phyloP scores from a whole-genome alignment of 2,113 vertebrate genomes.

The Myxocyprinus asiaticus region DNA sequence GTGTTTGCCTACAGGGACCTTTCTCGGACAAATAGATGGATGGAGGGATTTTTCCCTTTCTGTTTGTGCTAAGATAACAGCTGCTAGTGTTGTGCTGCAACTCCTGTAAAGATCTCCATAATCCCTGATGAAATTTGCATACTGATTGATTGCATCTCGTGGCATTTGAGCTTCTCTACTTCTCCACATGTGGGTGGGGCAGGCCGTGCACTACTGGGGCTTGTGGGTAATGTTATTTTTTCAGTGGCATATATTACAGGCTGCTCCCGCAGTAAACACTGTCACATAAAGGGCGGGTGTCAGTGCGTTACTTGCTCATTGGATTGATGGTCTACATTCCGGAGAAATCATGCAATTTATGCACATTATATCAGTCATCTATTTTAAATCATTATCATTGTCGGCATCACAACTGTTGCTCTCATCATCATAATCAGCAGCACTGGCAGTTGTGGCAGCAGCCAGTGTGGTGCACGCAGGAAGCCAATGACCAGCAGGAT shows the following conservation, averaged over 20 bases:
- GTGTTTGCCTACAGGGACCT: conserved; percentile 30
- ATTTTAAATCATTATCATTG: conserved; percentile 31
- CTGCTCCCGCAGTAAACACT: background rate
- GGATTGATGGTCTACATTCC: background rate
- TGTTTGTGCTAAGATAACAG: conserved; percentile 45
- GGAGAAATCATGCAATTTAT: background rate
- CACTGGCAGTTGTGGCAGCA: conserved; percentile 39
- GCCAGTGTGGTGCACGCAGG: conserved; percentile 9
- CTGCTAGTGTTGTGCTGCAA: conserved; percentile 41
- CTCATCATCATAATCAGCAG: conserved; percentile 30
- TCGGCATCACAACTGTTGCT: conserved; percentile 22
- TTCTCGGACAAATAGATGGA: conserved; percentile 40
- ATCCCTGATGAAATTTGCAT: conserved; percentile 56
- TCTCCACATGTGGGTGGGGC: conserved; percentile 11
- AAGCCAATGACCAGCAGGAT: conserved; percentile 34
- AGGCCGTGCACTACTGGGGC: background rate
- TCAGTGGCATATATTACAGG: conserved; percentile 30
- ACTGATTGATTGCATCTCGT: conserved; percentile 49
- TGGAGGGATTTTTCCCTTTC: conserved; percentile 4
- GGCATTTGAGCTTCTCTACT: conserved; percentile 38
- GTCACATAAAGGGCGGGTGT: background rate
- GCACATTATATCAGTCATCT: conserved; percentile 3
- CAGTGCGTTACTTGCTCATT: background rate
- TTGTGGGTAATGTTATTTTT: conserved; percentile 31
- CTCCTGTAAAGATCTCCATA: conserved; percentile 42